Evolutionary conservation across 2,888 invertebrate species (phyloP).

Genomic region (Ptychoptera albimana): DNA sequence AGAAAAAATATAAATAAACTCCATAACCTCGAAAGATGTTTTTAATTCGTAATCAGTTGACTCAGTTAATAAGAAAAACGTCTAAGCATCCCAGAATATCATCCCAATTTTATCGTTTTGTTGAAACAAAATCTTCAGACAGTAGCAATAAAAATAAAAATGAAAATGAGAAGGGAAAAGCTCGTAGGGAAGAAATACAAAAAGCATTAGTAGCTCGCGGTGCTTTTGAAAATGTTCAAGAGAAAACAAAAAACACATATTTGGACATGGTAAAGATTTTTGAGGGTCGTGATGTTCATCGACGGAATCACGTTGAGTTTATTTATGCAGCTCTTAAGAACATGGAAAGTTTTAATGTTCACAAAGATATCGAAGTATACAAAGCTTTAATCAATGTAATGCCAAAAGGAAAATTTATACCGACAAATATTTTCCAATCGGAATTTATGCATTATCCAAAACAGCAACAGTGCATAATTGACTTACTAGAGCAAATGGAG

Average conservation of each 20-base stretch:
- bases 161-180: background rate
- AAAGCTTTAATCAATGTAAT: conserved; percentile 71
- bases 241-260: conserved; percentile 49
- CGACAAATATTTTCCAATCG: conserved; percentile 65
- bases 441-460: conserved; percentile 90
- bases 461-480: conserved; percentile 89
- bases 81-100: no score
- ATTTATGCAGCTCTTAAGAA: conserved; percentile 75
- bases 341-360: conserved; percentile 81
- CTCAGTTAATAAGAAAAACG: no score
- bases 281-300: conserved; percentile 44
- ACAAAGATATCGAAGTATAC: conserved; percentile 73
- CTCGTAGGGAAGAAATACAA: background rate
- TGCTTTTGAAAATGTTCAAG: conserved; percentile 8
- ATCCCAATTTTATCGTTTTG: background rate
- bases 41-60: background rate
- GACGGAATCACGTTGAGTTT: conserved; percentile 86
- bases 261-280: conserved; percentile 61
- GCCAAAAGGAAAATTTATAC: conserved; percentile 78
- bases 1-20: background rate
- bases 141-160: background rate
- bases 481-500: conserved; percentile 89
- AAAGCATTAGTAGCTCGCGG: conserved; percentile 5
- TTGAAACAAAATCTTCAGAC: no score
- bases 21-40: conserved; percentile 2